Conservation (phyloP, 2,113 vertebrate species). For the Enhydra lutris region DNA sequence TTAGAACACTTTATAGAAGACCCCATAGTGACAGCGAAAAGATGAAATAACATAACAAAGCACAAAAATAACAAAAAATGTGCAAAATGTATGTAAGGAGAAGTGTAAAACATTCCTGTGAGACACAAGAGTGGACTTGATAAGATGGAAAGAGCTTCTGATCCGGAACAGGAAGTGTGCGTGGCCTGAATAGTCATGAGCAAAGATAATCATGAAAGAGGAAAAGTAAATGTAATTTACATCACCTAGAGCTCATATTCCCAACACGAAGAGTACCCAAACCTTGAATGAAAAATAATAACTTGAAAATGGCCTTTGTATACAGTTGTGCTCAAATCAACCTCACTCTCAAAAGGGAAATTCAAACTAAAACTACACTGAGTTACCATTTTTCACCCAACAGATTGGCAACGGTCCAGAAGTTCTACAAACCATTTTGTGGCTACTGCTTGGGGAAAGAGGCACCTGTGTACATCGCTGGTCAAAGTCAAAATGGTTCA, state of each 20-base stretch:
- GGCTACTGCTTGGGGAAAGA: background rate
- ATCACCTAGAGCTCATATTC: background rate
- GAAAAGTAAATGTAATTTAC: background rate
- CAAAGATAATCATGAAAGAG: background rate
- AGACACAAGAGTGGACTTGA: too few relatives aligned
- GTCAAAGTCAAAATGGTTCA: background rate
- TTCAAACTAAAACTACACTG: background rate
- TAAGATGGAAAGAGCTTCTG: background rate
- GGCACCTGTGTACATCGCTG: background rate
- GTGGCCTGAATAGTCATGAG: fast-evolving
- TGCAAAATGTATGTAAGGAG: background rate
- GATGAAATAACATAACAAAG: background rate
- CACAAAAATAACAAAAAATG: background rate
- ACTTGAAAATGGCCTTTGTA: background rate
- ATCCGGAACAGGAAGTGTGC: background rate
- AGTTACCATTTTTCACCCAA: background rate
- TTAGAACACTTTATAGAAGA: background rate
- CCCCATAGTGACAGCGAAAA: background rate
- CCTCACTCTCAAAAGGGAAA: background rate
- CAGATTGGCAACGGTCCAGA: background rate
- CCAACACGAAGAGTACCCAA: background rate
- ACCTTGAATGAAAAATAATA: background rate
- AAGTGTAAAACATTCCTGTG: background rate
- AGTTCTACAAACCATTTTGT: background rate
- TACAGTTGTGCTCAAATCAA: background rate